Evolutionary conservation across 2,888 invertebrate genomes (phyloP).

Genomic region (Parasteatoda lunata): DNA sequence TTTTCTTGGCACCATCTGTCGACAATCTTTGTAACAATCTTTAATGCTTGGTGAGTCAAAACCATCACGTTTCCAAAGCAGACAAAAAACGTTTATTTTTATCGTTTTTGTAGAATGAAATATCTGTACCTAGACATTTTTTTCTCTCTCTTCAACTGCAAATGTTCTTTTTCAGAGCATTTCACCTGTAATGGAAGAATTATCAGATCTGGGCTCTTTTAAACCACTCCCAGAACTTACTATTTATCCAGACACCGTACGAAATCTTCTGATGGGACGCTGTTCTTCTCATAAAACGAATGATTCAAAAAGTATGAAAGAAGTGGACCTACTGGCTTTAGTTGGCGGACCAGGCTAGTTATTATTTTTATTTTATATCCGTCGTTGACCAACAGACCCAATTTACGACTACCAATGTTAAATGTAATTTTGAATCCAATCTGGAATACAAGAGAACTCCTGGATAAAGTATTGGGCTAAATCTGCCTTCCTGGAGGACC

Average conservation of each 20-base stretch:
- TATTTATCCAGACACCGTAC: conserved; percentile 76
- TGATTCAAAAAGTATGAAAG: conserved; percentile 77
- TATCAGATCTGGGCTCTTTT: conserved; percentile 33
- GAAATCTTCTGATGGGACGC: conserved; percentile 79
- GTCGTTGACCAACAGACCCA: too few species aligned
- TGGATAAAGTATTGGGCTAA: too few species aligned
- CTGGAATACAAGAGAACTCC: too few species aligned
- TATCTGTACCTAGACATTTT: not conserved
- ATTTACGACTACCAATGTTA: too few species aligned
- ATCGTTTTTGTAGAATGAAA: not conserved
- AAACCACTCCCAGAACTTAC: conserved; percentile 72
- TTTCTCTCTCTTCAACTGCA: too few species aligned
- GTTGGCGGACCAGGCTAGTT: conserved; percentile 79
- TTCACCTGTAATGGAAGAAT: conserved; percentile 43
- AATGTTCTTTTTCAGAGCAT: conserved; percentile 26
- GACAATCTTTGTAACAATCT: too few species aligned
- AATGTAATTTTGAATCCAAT: too few species aligned
- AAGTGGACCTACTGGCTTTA: conserved; percentile 87
- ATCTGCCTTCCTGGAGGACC: too few species aligned
- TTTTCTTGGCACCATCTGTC: too few species aligned
- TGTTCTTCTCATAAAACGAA: conserved; percentile 4
- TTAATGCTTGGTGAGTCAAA: too few species aligned
- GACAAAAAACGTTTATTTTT: not conserved
- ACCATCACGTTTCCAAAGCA: too few species aligned
- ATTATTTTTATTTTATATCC: too few species aligned